Base-by-base conservation (phyloP, 1,140 invertebrate species). In the Rhopalosiphum maidis region DNA sequence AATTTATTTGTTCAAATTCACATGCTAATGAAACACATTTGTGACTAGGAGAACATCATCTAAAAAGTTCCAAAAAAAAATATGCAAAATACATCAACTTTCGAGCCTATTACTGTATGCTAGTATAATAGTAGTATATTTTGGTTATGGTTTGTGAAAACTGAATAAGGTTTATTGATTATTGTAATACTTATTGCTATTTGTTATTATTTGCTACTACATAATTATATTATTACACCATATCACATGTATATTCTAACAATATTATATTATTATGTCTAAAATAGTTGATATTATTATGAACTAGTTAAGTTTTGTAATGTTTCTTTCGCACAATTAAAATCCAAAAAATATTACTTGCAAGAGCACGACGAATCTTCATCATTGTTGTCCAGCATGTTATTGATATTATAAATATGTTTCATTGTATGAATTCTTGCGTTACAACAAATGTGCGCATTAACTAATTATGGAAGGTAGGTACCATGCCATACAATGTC, bases 271-370 rank as follows among this genome's bases (percentile, higher is more conserved):
- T 11, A 55, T 55, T 30, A 60, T 30, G 25, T 60, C 25, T 22
- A 25, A 55, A 25, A 30, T 60, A 77, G 60, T 77, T 18, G 11
- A 18, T 77, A 77, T 18, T 77, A 77, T 18, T 77, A n/a, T 77
- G 30, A 15, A 77, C 5, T 77, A 35, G 15, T 77, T 77, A n/a
- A n/a, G 60, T 77, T 51, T 0, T 46, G 15, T n/a, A n/a, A 77
- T n/a, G 25, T 77, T 77, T n/a, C 4, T 35, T 60, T 18, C 5
- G n/a, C 18, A n/a, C n/a, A 77, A 77, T 18, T 77, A 77, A 77
- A 77, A 77, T 77, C 60, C 2, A 77, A 77, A 77, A n/a, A 77
- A n/a, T n/a, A 86, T 93, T 86, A 93, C 91, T 86, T 93, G 91
- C 91, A 93, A 86, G 8, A 86, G 25, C 91, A 93, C 48, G 68